Percentiles rank a stretch among this genome's conserved stretches.
Evolutionary conservation across 2,113 vertebrate genomes (phyloP).

Genomic region (Phoxinus phoxinus): DNA sequence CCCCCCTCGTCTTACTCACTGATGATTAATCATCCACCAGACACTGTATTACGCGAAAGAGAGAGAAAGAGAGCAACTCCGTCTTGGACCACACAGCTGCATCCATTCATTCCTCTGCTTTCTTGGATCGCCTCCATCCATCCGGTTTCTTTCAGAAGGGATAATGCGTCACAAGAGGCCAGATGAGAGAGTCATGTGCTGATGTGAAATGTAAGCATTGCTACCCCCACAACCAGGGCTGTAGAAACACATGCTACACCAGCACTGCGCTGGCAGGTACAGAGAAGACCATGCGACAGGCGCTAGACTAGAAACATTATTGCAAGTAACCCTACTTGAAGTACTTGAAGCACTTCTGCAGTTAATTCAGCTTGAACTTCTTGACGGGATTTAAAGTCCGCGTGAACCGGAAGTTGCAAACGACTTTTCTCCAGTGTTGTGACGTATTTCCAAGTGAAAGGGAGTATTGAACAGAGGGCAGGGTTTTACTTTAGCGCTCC

Average conservation of each 20-base stretch:
- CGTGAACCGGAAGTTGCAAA: too few relatives aligned
- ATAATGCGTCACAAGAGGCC: conserved; percentile 64
- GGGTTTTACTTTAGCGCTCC: too few relatives aligned
- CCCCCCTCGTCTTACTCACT: conserved; percentile 32
- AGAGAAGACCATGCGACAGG: background rate
- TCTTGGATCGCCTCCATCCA: conserved; percentile 63
- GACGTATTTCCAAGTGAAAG: too few relatives aligned
- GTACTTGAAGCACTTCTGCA: background rate
- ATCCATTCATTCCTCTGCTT: conserved; percentile 67
- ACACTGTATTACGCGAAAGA: conserved; percentile 37
- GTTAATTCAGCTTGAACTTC: background rate
- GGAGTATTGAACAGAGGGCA: too few relatives aligned
- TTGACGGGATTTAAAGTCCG: too few relatives aligned
- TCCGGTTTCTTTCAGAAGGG: conserved; percentile 68
- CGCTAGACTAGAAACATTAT: background rate
- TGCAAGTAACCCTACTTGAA: background rate
- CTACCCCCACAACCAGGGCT: conserved; percentile 51
- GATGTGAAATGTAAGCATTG: conserved; percentile 61
- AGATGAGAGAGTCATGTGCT: conserved; percentile 62
- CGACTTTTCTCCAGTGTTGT: too few relatives aligned
- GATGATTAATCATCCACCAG: conserved; percentile 48
- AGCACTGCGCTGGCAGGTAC: conserved; percentile 15
- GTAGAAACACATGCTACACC: conserved; percentile 12
- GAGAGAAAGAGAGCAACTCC: conserved; percentile 14
- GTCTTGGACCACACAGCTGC: conserved; percentile 72